Base-by-base conservation (phyloP, 35 echinoderm and acorn worm species). In the Diadema setosum region DNA sequence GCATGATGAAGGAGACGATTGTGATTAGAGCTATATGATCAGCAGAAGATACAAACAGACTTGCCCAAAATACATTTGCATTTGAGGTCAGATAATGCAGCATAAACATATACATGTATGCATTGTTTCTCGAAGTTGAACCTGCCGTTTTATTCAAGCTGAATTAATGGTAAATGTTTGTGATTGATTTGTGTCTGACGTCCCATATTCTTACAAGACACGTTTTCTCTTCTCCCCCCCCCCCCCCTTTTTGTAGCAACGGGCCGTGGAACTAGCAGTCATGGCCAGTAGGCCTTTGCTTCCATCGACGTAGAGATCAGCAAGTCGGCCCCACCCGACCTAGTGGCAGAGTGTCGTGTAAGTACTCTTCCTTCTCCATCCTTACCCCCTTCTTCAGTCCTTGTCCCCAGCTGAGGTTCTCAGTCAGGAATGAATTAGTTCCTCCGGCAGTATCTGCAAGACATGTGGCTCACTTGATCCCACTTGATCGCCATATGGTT, bases 281-380 rank as follows among this genome's bases (percentile, higher is more conserved):
- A 90, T 90, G 88, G 88, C 88, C 15, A 83, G 88, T 31, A 35
- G 88, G 36, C 88, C 88, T 90, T 90, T 83, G 81, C 88, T 14
- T 20, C 56, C 5, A 45, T 90, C 15, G 84, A 90, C 42, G 80
- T 90, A 3, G 88, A 83, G 52, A 83, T 74, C 33, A 73, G 64
- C 24, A 90, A 82, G 42, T 44, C 81, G 20, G 88, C 63, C 26
- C 88, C 88, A 70, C 88, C 88, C 48, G 88, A 90, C 42, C 63
- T 90, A 27, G 88, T 90, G n/a, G 81, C 80, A 8, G 80, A 82
- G 25, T 69, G 60, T n/a, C 75, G 75, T 36, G 88, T 90, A 90
- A 90, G 88, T 36, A 58, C 35, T 1, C 4, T 63, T 3, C 58
- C 31, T 30, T n/a, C 27, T n/a, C 37, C 0, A 34, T 33, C 27